These are phyloP conservation scores for Pseudeuparius sepicola DNA, from an alignment of 2,888 invertebrate genomes.

Conservation along the genomic window DNA sequence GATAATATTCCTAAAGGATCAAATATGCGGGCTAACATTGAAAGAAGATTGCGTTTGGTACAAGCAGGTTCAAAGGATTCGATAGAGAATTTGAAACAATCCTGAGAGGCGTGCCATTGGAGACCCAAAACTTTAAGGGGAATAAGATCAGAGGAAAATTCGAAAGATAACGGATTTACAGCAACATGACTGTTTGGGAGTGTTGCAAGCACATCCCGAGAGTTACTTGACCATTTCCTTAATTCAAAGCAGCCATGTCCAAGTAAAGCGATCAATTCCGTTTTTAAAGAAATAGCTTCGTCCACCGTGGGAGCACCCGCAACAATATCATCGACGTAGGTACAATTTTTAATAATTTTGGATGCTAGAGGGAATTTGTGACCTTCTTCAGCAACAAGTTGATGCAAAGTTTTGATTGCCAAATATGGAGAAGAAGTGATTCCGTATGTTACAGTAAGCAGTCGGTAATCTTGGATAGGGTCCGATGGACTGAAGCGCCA, in stretches of 20 bases:
- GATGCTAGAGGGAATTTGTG: not conserved
- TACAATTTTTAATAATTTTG: not conserved
- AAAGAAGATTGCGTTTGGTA: too few relatives aligned
- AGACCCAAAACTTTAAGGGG: slow-evolving; percentile 1
- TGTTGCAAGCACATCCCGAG: not conserved
- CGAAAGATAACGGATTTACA: too few relatives aligned
- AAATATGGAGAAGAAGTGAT: slow-evolving; percentile 1
- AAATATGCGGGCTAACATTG: too few relatives aligned
- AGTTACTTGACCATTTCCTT: not conserved
- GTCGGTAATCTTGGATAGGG: not conserved
- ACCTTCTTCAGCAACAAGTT: slow-evolving; percentile 1
- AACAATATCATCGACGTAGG: slow-evolving; percentile 3
- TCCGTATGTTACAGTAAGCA: slow-evolving; percentile 1
- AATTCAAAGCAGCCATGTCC: slow-evolving; percentile 1
- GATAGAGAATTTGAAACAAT: too few relatives aligned
- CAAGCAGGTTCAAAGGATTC: too few relatives aligned
- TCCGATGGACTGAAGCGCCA: not conserved
- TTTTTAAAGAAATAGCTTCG: not conserved
- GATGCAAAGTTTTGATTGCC: not conserved
- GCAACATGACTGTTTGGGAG: not conserved
- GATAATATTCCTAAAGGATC: too few relatives aligned
- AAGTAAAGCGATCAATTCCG: slow-evolving; percentile 1
- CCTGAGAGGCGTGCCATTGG: not conserved
- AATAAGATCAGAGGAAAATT: too few relatives aligned
- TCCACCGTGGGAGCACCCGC: too few relatives aligned